Evolutionary conservation across 1,140 invertebrate species (phyloP).

Genomic region (Hylyphantes graminicola): DNA sequence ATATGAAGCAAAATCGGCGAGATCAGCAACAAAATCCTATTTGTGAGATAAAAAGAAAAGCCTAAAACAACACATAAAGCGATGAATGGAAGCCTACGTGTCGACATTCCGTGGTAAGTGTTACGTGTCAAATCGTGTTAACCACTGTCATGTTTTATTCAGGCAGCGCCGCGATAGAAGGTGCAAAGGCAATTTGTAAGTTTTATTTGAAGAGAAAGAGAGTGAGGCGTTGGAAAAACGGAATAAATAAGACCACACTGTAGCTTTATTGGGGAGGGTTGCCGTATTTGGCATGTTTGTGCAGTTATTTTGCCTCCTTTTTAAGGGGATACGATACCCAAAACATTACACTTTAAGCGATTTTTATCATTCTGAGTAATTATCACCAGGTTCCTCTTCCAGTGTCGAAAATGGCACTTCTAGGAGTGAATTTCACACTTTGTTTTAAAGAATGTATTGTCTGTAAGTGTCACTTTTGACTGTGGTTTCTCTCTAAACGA

Average conservation of each 20-base stretch:
- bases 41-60: background rate
- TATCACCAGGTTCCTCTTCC: too few species aligned
- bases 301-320: too few species aligned
- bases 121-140: constrained; percentile 58
- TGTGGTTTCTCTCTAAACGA: too few species aligned
- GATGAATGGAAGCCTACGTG: constrained; percentile 34
- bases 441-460: too few species aligned
- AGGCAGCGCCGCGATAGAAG: constrained; percentile 28
- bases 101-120: constrained; percentile 37
- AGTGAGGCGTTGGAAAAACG: constrained; percentile 22
- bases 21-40: constrained; percentile 11
- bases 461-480: too few species aligned
- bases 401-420: too few species aligned
- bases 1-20: background rate
- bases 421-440: too few species aligned
- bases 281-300: constrained; percentile 37
- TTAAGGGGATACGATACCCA: too few species aligned
- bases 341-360: too few species aligned
- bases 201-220: constrained; percentile 53
- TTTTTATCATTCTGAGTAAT: too few species aligned
- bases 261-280: constrained; percentile 22
- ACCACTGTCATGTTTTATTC: constrained; percentile 60
- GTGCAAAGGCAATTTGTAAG: constrained; percentile 57
- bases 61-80: background rate
- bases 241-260: constrained; percentile 53